phyloP scores from a whole-genome alignment of 2,113 vertebrate species.

The Corynorhinus townsendii region DNA sequence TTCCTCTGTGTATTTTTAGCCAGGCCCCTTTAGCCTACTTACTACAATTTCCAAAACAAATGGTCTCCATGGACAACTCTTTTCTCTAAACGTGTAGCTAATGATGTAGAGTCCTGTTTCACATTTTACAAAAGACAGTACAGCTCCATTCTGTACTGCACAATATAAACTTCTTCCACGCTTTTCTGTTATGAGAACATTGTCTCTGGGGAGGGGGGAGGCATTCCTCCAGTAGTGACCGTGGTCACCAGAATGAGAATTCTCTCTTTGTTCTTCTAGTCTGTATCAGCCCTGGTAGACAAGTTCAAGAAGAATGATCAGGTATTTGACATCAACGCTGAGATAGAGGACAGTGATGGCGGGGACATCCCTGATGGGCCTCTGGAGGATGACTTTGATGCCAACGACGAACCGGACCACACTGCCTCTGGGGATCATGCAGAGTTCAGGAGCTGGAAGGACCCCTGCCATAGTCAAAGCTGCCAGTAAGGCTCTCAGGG shows the following conservation, averaged over 20 bases:
- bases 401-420: constrained; percentile 74
- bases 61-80: constrained; percentile 52
- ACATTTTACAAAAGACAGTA: constrained; percentile 27
- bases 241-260: neutral
- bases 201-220: neutral
- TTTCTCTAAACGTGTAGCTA: constrained; percentile 55
- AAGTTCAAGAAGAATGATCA: constrained; percentile 90
- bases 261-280: constrained; percentile 75
- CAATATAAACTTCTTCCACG: neutral
- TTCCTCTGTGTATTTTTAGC: constrained; percentile 66
- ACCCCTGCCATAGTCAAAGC: constrained; percentile 30
- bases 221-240: neutral
- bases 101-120: constrained; percentile 37
- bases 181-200: neutral
- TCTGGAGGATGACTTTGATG: constrained; percentile 80
- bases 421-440: constrained; percentile 37
- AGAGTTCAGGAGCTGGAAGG: constrained; percentile 56
- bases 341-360: constrained; percentile 70
- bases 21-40: constrained; percentile 53
- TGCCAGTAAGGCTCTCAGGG: constrained; percentile 55
- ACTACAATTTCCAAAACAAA: constrained; percentile 53
- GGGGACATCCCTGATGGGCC: constrained; percentile 71
- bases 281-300: constrained; percentile 88
- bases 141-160: constrained; percentile 30
- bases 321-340: constrained; percentile 86